Evolutionary conservation across 2,113 vertebrate species (phyloP).

Genomic region (Petrocephalus zakoni): DNA sequence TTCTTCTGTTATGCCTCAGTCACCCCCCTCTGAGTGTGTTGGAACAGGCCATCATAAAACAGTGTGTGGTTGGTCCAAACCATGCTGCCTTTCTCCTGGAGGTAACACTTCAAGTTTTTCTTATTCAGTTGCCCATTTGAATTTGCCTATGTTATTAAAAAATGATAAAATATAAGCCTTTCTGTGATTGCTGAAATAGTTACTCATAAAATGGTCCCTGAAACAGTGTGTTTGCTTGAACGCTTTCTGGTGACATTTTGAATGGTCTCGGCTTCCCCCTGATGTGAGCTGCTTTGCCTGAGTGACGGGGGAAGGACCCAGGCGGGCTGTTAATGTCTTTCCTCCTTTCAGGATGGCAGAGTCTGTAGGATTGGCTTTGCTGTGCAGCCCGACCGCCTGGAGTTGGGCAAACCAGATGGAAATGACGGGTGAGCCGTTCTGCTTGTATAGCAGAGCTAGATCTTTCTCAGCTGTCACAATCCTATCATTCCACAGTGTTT

Average conservation of each 20-base stretch:
- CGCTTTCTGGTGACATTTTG: neutral
- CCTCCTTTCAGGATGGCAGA: conserved; percentile 78
- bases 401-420: conserved; percentile 96
- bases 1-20: conserved; percentile 49
- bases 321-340: neutral
- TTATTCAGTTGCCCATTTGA: neutral
- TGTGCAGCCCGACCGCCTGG: conserved; percentile 95
- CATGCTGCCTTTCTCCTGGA: conserved; percentile 98
- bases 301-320: neutral
- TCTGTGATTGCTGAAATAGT: neutral
- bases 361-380: conserved; percentile 97
- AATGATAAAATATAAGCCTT: neutral
- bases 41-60: conserved; percentile 95
- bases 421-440: conserved; percentile 83
- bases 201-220: neutral
- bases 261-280: neutral
- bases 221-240: neutral
- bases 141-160: neutral
- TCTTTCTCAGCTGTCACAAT: neutral
- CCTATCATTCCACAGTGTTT: neutral
- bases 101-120: conserved; percentile 60
- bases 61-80: conserved; percentile 98
- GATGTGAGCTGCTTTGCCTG: neutral
- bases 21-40: conserved; percentile 93
- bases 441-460: neutral